phyloP scores from a whole-genome alignment of 2,888 invertebrate species.

The Onthophagus sagittarius region DNA sequence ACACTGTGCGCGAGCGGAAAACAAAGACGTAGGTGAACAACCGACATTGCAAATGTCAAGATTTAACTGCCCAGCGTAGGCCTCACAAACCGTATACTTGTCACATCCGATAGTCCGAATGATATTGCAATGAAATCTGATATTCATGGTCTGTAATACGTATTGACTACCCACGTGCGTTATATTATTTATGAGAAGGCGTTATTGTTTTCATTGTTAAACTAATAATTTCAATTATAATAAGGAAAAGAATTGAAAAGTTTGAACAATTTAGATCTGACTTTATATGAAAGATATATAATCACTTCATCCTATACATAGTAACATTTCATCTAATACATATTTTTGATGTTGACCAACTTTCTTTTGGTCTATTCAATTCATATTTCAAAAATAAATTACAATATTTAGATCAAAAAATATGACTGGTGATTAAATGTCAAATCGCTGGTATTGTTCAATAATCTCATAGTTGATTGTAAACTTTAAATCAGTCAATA shows the following conservation, averaged over 20 bases:
- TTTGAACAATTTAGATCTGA: too few species aligned
- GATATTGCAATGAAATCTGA: slow-evolving; percentile 10
- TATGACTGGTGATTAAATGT: too few species aligned
- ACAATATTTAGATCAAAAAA: too few species aligned
- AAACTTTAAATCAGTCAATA: too few species aligned
- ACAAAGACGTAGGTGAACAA: slow-evolving; percentile 6
- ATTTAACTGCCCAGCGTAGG: background rate
- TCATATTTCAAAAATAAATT: too few species aligned
- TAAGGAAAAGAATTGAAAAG: background rate
- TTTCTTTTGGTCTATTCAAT: too few species aligned
- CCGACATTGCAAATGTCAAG: slow-evolving; percentile 1
- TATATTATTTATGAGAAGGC: slow-evolving; percentile 1
- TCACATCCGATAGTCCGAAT: slow-evolving; percentile 6
- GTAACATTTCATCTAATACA: too few species aligned
- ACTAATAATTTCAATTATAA: background rate
- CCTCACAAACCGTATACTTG: background rate
- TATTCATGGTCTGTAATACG: background rate
- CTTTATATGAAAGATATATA: too few species aligned
- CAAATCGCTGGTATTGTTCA: too few species aligned
- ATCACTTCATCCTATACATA: too few species aligned
- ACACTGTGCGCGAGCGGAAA: background rate
- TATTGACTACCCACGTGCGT: background rate
- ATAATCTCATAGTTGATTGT: too few species aligned
- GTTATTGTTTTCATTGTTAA: background rate
- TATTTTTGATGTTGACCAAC: too few species aligned